Conservation (phyloP, 2,888 invertebrate species). For the Actias luna region DNA sequence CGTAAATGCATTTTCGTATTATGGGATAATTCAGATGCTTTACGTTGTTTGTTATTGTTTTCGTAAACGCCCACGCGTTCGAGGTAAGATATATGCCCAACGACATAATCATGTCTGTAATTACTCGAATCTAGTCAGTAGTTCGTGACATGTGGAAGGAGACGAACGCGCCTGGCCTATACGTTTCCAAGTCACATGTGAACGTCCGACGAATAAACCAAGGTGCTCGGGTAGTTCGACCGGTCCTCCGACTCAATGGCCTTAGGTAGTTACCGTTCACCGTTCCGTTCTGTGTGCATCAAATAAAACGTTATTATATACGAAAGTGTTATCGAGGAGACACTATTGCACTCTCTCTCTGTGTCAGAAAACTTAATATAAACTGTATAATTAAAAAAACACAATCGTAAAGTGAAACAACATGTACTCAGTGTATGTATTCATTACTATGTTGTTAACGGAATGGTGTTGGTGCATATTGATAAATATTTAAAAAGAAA, state of each 20-base stretch:
- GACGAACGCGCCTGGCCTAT: slow-evolving; percentile 22
- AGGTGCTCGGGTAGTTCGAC: slow-evolving; percentile 69
- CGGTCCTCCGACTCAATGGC: slow-evolving; percentile 79
- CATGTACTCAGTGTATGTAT: too few relatives aligned
- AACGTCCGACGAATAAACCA: slow-evolving; percentile 48
- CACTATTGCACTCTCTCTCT: background rate
- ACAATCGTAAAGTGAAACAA: slow-evolving; percentile 38
- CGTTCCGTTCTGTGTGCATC: background rate
- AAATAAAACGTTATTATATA: background rate
- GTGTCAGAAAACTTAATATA: background rate
- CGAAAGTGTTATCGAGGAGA: background rate
- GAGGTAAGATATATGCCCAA: background rate
- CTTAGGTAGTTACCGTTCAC: slow-evolving; percentile 81
- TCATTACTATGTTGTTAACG: background rate
- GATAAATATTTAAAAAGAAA: background rate
- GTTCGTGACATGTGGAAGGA: slow-evolving; percentile 27
- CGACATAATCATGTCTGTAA: background rate
- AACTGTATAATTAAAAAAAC: slow-evolving; percentile 11
- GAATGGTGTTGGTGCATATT: background rate
- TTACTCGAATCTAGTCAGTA: slow-evolving; percentile 26
- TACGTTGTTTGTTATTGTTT: too few relatives aligned
- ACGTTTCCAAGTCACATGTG: slow-evolving; percentile 32
- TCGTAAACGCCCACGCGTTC: background rate
- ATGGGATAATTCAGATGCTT: too few relatives aligned
- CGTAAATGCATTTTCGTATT: too few relatives aligned